Conservation (phyloP, 2,888 invertebrate genomes). For the Steinernema hermaphroditum region DNA sequence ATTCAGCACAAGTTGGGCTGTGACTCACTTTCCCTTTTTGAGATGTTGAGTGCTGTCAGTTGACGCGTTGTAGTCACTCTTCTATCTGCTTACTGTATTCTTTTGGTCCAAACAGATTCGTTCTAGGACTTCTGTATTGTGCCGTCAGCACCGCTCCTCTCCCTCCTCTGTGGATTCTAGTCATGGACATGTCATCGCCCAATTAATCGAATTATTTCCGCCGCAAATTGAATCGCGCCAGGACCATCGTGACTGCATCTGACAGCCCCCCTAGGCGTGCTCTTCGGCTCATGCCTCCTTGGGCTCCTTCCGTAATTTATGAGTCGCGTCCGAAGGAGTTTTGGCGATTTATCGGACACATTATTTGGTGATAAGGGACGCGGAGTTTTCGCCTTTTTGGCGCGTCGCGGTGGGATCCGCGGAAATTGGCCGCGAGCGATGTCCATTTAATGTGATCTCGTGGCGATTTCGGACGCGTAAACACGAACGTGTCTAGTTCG, state of each 20-base stretch:
- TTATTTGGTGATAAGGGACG: not conserved
- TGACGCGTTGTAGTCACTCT: too few relatives aligned
- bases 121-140: not conserved
- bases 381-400: not conserved
- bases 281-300: not conserved
- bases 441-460: not conserved
- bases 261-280: not conserved
- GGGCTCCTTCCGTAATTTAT: conserved; percentile 9
- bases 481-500: not conserved
- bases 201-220: conserved; percentile 22
- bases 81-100: too few relatives aligned
- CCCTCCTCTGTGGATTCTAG: not conserved
- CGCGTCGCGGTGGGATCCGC: not conserved
- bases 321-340: not conserved
- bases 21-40: too few relatives aligned
- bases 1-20: too few relatives aligned
- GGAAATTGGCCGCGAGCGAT: conserved; percentile 1
- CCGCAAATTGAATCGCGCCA: conserved; percentile 13
- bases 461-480: not conserved
- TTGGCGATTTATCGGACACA: conserved; percentile 2
- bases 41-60: too few relatives aligned
- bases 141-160: too few relatives aligned
- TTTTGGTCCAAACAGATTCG: too few relatives aligned
- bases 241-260: not conserved
- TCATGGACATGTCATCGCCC: not conserved